Evolutionary conservation across 2,797 vertebrate genomes (phyloP), one percentile per base, ranked within the genome.

Genomic region (Sebastes glaucus): DNA sequence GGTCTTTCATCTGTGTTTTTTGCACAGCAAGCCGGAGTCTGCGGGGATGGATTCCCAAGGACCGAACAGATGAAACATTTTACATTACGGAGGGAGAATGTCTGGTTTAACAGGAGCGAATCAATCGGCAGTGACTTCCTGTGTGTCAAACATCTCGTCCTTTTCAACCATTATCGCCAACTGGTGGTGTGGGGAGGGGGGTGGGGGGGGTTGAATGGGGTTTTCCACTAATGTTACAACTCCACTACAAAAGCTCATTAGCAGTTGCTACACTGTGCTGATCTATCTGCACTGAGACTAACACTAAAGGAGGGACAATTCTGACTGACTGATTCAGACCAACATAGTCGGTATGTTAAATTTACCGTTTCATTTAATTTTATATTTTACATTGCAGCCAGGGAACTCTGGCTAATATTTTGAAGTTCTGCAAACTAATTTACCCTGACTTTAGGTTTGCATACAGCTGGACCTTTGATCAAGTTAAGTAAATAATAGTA

Each of bases 1-100:
- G 55, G 61, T 56, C 82, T 82, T 86, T 87, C 60, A 79, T 85
- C 64, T 72, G 62, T 63, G 60, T 71, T 78, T 75, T 80, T 71
- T 42, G 52, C 72, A 78, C 66, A 68, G 55, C 53, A 30, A 52
- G 59, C 35, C 33, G 9, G 14, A 66, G 66, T 61, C 30, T 65
- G 23, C 63, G 14, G 60, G 73, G 68, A 83, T 71, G 72, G 56
- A 80, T 70, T 78, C 64, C 46, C 32, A 56, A 38, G 2, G 32
- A 71, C 33, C 20, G 23, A 82, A 62, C 30, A 67, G 35, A 78
- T 73, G 18, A 81, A 78, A 56, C 66, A 16, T 35, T 78, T 72
- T 22, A 71, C 60, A 74, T 77, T 38, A 77, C 67, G 56, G 66
- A 73, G 71, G 42, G 42, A 38, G 14, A 13, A 14, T 22, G 27